phyloP scores from a whole-genome alignment of 2,888 invertebrate genomes.

The Eucera pruinosa region DNA sequence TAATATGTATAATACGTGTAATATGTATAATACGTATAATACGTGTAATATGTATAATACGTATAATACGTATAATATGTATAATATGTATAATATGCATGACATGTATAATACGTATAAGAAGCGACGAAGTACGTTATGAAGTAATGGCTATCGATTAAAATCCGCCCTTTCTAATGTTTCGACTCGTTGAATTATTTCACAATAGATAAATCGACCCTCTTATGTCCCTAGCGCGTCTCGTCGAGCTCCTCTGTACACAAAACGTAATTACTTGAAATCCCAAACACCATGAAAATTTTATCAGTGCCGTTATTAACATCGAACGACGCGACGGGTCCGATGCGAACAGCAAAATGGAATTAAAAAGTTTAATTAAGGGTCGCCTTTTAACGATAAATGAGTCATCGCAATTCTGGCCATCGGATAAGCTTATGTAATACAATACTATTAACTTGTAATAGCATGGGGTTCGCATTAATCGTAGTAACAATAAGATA shows the following conservation, averaged over 20 bases:
- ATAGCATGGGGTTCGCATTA: too few species aligned
- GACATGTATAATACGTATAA: background rate
- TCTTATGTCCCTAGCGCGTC: constrained; percentile 52
- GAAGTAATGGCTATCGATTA: constrained; percentile 29
- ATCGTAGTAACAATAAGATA: too few species aligned
- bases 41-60: too few species aligned
- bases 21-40: too few species aligned
- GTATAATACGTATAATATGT: background rate
- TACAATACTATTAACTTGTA: background rate
- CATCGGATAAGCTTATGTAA: background rate
- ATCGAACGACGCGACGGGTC: constrained; percentile 70
- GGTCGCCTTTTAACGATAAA: background rate
- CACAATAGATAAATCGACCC: constrained; percentile 71
- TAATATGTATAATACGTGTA: too few species aligned
- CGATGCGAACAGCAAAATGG: constrained; percentile 13
- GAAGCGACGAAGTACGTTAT: background rate
- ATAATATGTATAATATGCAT: too few species aligned
- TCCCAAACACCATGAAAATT: constrained; percentile 81
- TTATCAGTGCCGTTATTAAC: constrained; percentile 69
- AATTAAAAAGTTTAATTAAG: constrained; percentile 33
- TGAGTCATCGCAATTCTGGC: background rate
- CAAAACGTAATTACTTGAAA: constrained; percentile 81
- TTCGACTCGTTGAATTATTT: constrained; percentile 75
- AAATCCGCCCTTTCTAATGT: constrained; percentile 66
- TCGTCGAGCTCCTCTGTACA: constrained; percentile 60